Percentiles rank a stretch among this genome's conserved stretches.
phyloP scores from a whole-genome alignment of 2,888 invertebrate genomes.

The Amphipoea oculea region DNA sequence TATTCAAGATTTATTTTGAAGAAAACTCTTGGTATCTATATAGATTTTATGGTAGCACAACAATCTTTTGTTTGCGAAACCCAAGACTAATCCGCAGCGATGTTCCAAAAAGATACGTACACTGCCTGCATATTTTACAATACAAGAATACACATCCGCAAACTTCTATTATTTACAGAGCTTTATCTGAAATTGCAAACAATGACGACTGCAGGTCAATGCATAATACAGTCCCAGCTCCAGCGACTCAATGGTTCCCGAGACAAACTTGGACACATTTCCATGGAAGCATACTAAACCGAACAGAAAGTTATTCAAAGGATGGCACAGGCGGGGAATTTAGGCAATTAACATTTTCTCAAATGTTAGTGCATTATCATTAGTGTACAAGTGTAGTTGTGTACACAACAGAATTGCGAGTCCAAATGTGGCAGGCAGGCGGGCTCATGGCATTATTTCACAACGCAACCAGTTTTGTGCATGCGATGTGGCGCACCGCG shows the following conservation, averaged over 20 bases:
- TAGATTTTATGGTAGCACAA: background rate
- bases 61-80: slow-evolving; percentile 24
- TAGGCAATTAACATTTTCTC: slow-evolving; percentile 53
- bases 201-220: slow-evolving; percentile 55
- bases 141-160: slow-evolving; percentile 34
- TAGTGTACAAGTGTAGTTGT: slow-evolving; percentile 37
- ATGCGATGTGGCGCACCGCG: slow-evolving; percentile 77
- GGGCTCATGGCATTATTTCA: slow-evolving; percentile 78
- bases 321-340: slow-evolving; percentile 33
- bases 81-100: slow-evolving; percentile 23
- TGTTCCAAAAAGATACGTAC: slow-evolving; percentile 28
- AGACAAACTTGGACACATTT: slow-evolving; percentile 58
- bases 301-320: slow-evolving; percentile 49
- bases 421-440: slow-evolving; percentile 71
- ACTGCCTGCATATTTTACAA: slow-evolving; percentile 45
- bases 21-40: slow-evolving; percentile 24
- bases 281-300: slow-evolving; percentile 44
- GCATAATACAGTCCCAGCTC: slow-evolving; percentile 55
- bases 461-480: slow-evolving; percentile 81
- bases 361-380: slow-evolving; percentile 57
- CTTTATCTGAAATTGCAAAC: slow-evolving; percentile 57
- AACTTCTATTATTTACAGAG: slow-evolving; percentile 50
- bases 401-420: slow-evolving; percentile 51
- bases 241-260: slow-evolving; percentile 41
- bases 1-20: slow-evolving; percentile 1